Evolutionary conservation across 1,140 invertebrate genomes (phyloP), one percentile per base, ranked within the genome.

Genomic region (Zelostemma sp.): DNA sequence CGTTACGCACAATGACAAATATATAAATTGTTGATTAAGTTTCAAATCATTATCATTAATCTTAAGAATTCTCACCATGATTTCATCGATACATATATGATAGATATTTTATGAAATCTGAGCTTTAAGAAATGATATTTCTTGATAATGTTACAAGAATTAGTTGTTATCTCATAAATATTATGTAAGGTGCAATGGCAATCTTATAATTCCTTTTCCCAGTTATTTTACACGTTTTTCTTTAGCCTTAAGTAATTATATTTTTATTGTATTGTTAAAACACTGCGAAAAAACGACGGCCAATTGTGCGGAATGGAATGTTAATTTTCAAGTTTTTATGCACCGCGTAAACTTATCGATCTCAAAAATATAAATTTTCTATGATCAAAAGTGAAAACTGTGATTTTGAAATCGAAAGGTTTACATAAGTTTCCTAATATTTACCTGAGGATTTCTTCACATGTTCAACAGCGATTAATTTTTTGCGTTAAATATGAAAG

Each of bases 261-360:
- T 6, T 40, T 58, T 21, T 16, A 43, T 50, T 50, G 19, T 49
- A 50, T 11, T 60, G 40, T 60, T 54, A 5, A 48, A 53, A 21
- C 47, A 56, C 21, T 40, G 43, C 48, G 45, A 12, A 54, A 17
- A 31, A 21, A 41, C 38, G 35, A 15, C 47, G 18, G 21, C 46
- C 1, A 21, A 48, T 31, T 6, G 11, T 6, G 11, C 5, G 11
- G 28, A 31, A 31, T 31, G 35, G 11, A 40, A 40, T 12, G 11
- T 40, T 40, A 4, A 40, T 11, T 40, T 6, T 12, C 14, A 4
- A 40, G 14, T 40, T 40, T 40, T 12, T 8, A 28, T 4, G 25
- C 25, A 8, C 25, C 25, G 8, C 25, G 8, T 28, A 12, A 11
- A 40, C 35, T 40, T 40, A 4, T 12, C 2, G 9, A 40, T 40